Evolutionary conservation across 1,140 invertebrate genomes (phyloP), one percentile per base, ranked within the genome.

Genomic region (Aporrectodea caliginosa): DNA sequence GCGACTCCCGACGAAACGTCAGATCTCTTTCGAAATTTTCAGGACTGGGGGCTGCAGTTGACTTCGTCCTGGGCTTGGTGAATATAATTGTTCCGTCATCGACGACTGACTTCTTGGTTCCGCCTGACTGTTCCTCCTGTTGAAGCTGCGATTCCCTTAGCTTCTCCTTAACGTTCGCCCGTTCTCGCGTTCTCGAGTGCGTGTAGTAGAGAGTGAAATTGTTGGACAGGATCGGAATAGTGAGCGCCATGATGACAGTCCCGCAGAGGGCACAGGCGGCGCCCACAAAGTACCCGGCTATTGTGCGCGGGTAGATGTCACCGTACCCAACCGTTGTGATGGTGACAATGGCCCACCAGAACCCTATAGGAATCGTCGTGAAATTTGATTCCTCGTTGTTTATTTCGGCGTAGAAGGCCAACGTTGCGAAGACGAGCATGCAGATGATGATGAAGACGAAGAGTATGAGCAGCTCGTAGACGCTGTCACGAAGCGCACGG

Each of bases 311-410:
- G 78, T 82, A 84, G 93, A 97, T 95, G 90, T 98, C 96, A 88
- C 96, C 96, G 91, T 98, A 98, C 87, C 96, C 95, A 83, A 97
- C 94, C 82, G 95, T 97, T 84, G 95, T 94, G 95, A 98, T 98
- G 90, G 96, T 98, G 90, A 98, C 96, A 88, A 99, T 94, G 1
- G 90, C 85, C 96, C 96, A 99, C 97, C 97, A 98, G 92, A 98
- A 99, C 89, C 95, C 94, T 88, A 95, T 94, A 85, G 96, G 95
- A 90, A 98, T 98, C 87, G 94, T 95, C 88, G 94, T 95, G 92
- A 97, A 97, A 91, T 95, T 94, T 84, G 87, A 87, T 6, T 81
- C 75, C 35, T 87, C 85, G 68, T 85, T 82, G 1, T 87, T 77
- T 79, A 96, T 92, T 89, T 99, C 97, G 43, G 96, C 97, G 89